phyloP scores from a whole-genome alignment of 1,140 invertebrate species.

The Drosophila serrata region DNA sequence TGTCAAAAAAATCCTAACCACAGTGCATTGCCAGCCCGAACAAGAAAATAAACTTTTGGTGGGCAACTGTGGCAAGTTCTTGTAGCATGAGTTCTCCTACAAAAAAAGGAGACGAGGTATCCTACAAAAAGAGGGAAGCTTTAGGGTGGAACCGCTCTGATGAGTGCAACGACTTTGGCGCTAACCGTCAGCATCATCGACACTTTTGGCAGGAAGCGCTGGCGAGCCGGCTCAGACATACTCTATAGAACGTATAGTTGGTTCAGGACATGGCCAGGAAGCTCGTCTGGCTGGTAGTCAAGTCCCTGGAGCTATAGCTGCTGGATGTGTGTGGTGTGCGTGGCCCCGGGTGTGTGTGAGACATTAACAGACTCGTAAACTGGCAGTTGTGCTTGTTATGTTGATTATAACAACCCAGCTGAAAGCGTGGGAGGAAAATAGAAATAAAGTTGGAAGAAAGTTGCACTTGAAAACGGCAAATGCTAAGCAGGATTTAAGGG shows the following conservation, averaged over 20 bases:
- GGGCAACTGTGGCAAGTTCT: too few relatives aligned
- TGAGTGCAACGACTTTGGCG: slow-evolving; percentile 80
- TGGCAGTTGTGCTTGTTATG: slow-evolving; percentile 81
- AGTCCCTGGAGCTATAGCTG: slow-evolving; percentile 32
- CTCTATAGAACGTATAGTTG: slow-evolving; percentile 26
- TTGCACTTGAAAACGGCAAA: slow-evolving; percentile 49
- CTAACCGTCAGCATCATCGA: slow-evolving; percentile 67
- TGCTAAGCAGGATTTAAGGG: slow-evolving; percentile 12
- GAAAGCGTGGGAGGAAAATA: slow-evolving; percentile 30
- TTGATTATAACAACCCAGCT: slow-evolving; percentile 73
- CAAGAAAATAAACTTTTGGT: slow-evolving; percentile 74
- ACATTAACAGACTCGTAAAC: slow-evolving; percentile 82
- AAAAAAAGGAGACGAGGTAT: not conserved
- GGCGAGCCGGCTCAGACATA: slow-evolving; percentile 61
- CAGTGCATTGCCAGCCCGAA: slow-evolving; percentile 22
- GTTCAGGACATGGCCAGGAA: slow-evolving; percentile 70
- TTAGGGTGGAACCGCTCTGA: slow-evolving; percentile 36
- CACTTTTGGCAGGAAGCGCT: slow-evolving; percentile 77
- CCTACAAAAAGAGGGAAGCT: slow-evolving; percentile 1
- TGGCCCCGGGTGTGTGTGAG: slow-evolving; percentile 39
- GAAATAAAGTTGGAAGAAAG: slow-evolving; percentile 50
- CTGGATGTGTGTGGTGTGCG: not conserved
- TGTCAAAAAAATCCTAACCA: slow-evolving; percentile 3
- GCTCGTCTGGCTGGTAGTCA: slow-evolving; percentile 67
- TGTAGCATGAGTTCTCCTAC: too few relatives aligned